phyloP scores from a whole-genome alignment of 2,888 invertebrate species.

The Dendrolimus pini region DNA sequence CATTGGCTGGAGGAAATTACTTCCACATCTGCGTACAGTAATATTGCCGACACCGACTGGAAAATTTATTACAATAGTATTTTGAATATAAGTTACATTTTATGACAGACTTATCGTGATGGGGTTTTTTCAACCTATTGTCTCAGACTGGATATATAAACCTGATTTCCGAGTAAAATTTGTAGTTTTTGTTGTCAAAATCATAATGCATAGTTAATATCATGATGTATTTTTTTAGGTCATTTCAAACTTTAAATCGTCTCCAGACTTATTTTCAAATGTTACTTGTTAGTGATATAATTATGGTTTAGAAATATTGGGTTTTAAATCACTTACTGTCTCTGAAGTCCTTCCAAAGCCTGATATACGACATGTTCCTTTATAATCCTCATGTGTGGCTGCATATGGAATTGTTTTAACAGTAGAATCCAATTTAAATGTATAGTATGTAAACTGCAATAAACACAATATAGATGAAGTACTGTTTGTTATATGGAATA shows the following conservation, averaged over 20 bases:
- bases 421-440: neutral
- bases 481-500: no score
- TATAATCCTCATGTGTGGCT: conserved; percentile 23
- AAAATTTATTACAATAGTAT: neutral
- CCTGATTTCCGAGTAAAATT: no score
- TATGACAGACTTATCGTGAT: no score
- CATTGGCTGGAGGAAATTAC: conserved; percentile 22
- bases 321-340: conserved; percentile 4
- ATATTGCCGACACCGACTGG: conserved; percentile 15
- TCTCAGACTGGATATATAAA: no score
- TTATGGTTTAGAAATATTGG: neutral
- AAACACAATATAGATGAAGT: neutral
- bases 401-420: conserved; percentile 35
- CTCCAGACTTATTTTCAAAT: no score
- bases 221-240: no score
- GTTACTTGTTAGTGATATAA: neutral
- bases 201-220: no score
- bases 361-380: conserved; percentile 38
- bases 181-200: no score
- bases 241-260: no score
- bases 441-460: neutral
- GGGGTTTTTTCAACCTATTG: no score
- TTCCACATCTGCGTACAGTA: conserved; percentile 8
- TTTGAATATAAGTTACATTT: no score
- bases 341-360: conserved; percentile 36